Conservation (phyloP, 2,888 invertebrate species). For the Megamerina dolium region DNA sequence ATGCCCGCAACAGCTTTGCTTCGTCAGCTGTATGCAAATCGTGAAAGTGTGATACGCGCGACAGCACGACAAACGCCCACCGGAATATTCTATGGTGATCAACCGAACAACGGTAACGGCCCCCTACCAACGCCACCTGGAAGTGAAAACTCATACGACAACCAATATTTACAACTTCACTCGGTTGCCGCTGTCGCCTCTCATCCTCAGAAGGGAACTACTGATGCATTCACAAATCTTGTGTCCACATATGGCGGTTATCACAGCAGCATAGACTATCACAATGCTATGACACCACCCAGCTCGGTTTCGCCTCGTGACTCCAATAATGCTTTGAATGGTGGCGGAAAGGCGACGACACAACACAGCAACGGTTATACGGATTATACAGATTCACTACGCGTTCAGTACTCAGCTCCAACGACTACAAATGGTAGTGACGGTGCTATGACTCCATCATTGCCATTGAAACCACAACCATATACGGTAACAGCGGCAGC, state of each 20-base stretch:
- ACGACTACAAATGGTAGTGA: slow-evolving; percentile 51
- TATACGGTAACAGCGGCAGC: slow-evolving; percentile 70
- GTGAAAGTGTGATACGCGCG: slow-evolving; percentile 92
- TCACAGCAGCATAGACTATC: slow-evolving; percentile 71
- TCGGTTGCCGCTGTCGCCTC: slow-evolving; percentile 40
- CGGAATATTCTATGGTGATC: slow-evolving; percentile 49
- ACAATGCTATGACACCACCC: slow-evolving; percentile 93
- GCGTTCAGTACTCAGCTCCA: slow-evolving; percentile 44
- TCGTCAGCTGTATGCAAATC: slow-evolving; percentile 83
- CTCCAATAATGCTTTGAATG: slow-evolving; percentile 56
- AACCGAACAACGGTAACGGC: slow-evolving; percentile 58
- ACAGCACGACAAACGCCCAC: slow-evolving; percentile 56
- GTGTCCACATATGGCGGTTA: slow-evolving; percentile 57
- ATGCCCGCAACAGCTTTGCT: slow-evolving; percentile 85
- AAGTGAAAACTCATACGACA: slow-evolving; percentile 69
- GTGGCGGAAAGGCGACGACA: slow-evolving; percentile 9
- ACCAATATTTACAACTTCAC: slow-evolving; percentile 54
- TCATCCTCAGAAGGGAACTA: slow-evolving; percentile 51
- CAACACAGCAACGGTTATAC: slow-evolving; percentile 48
- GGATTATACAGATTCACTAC: slow-evolving; percentile 62
- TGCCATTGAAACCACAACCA: slow-evolving; percentile 86
- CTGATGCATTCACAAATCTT: slow-evolving; percentile 56
- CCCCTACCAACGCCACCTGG: slow-evolving; percentile 88
- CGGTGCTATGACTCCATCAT: slow-evolving; percentile 57
- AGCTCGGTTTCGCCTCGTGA: slow-evolving; percentile 95